Evolutionary conservation across 2,888 invertebrate species (phyloP).

Genomic region (Parasteatoda lunata): DNA sequence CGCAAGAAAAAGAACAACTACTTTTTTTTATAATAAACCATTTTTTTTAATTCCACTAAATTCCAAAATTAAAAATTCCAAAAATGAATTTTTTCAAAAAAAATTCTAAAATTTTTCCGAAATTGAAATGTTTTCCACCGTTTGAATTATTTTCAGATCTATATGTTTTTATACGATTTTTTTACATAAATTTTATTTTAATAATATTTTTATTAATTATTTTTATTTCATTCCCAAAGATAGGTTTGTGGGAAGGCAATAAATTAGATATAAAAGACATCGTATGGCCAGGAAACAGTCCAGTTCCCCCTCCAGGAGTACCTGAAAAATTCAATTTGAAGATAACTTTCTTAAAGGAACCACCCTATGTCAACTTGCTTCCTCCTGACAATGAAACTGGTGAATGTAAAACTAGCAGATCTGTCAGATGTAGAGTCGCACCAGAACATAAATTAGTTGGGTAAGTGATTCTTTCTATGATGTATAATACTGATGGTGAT

Average conservation of each 20-base stretch:
- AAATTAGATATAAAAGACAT: slow-evolving; percentile 77
- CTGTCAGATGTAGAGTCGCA: slow-evolving; percentile 88
- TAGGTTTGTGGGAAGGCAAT: slow-evolving; percentile 90
- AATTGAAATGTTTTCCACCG: no score
- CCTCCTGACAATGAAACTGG: slow-evolving; percentile 96
- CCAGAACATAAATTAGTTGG: slow-evolving; percentile 86
- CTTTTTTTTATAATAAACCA: no score
- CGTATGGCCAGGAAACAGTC: slow-evolving; percentile 97
- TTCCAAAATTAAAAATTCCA: no score
- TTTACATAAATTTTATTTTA: no score
- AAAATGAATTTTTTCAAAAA: no score
- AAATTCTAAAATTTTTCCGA: no score
- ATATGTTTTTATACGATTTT: no score
- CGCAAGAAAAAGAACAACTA: no score
- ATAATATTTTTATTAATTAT: background rate
- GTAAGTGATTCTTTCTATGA: slow-evolving; percentile 75
- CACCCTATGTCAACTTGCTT: slow-evolving; percentile 94
- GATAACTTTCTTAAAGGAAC: slow-evolving; percentile 91
- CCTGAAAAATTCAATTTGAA: slow-evolving; percentile 97
- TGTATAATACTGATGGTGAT: background rate
- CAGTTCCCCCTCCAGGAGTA: slow-evolving; percentile 96
- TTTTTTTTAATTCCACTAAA: no score
- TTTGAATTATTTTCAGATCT: no score
- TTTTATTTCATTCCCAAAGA: slow-evolving; percentile 77
- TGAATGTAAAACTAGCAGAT: slow-evolving; percentile 84